These are phyloP conservation scores for Hexactinellida sp. DNA, from an alignment of 37 sponge, comb jelly and placozoan species.

Conservation along the genomic window DNA sequence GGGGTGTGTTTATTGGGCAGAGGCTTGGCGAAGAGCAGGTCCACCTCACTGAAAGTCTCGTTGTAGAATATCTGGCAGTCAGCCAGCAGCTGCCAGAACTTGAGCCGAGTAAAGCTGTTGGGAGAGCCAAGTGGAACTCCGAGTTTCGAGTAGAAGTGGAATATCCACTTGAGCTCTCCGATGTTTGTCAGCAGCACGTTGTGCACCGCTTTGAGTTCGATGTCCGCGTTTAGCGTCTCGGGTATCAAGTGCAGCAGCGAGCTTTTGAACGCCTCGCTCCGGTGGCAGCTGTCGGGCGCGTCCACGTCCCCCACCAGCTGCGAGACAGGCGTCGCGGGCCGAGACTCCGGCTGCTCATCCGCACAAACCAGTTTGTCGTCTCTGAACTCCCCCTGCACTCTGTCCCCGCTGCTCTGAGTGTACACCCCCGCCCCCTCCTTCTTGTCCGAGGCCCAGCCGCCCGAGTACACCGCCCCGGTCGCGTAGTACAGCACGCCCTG, in stretches of 20 bases:
- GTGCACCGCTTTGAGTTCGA: slow-evolving; percentile 48
- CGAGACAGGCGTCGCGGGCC: background rate
- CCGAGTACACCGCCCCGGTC: slow-evolving; percentile 66
- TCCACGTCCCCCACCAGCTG: background rate
- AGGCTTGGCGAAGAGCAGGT: background rate
- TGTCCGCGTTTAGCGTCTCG: background rate
- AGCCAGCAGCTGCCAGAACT: slow-evolving; percentile 54
- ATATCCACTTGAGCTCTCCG: slow-evolving; percentile 38
- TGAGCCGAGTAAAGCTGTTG: background rate
- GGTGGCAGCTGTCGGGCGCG: background rate
- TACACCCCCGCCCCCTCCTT: slow-evolving; percentile 69
- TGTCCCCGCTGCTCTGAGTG: slow-evolving; percentile 43
- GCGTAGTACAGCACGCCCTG: slow-evolving; percentile 73
- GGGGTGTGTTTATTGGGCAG: background rate
- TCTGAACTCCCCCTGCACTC: slow-evolving; percentile 41
- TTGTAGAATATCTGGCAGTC: slow-evolving; percentile 39
- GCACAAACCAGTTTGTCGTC: slow-evolving; percentile 31
- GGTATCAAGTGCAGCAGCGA: slow-evolving; percentile 23
- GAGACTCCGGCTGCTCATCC: background rate
- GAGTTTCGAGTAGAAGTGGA: slow-evolving; percentile 45
- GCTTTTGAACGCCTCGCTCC: slow-evolving; percentile 37
- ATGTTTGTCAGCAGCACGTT: slow-evolving; percentile 35
- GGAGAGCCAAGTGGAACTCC: background rate
- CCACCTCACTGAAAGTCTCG: background rate
- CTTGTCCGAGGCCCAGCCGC: slow-evolving; percentile 51